Evolutionary conservation across 1,140 invertebrate genomes (phyloP).

Genomic region (Trinorchestia longiramus): DNA sequence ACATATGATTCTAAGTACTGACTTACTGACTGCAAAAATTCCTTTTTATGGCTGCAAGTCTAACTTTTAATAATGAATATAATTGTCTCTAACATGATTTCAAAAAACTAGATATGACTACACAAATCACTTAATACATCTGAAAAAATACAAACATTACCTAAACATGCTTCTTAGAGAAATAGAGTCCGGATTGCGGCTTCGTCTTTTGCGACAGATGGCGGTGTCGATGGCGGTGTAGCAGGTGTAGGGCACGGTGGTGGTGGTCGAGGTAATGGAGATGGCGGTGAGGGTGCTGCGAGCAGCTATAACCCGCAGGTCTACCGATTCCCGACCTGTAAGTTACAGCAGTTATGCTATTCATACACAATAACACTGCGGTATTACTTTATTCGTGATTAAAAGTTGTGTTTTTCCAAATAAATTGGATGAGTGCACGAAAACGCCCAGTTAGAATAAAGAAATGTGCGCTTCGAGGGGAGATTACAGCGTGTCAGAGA

Average conservation of each 20-base stretch:
- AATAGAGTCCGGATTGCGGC: not conserved
- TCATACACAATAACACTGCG: too few species aligned
- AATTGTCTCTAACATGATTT: too few species aligned
- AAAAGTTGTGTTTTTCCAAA: too few species aligned
- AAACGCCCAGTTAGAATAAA: too few species aligned
- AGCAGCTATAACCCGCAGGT: not conserved
- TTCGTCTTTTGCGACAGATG: conserved; percentile 18
- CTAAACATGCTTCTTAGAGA: not conserved
- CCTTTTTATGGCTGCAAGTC: too few species aligned
- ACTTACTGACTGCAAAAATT: too few species aligned
- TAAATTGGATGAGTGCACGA: too few species aligned
- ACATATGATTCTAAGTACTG: too few species aligned
- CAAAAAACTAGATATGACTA: too few species aligned
- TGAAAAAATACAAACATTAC: not conserved
- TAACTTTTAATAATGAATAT: too few species aligned
- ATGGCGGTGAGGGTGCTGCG: conserved; percentile 4
- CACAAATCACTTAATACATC: too few species aligned
- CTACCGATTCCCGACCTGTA: not conserved
- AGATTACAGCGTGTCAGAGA: not conserved
- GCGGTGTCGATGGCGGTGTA: not conserved
- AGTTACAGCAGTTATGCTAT: not conserved
- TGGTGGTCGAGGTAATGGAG: conserved; percentile 16
- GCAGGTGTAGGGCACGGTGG: conserved; percentile 30
- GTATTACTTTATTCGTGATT: too few species aligned
- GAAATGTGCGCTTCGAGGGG: not conserved